Base-by-base conservation (phyloP, 2,113 vertebrate species). In the Dicentrarchus labrax region DNA sequence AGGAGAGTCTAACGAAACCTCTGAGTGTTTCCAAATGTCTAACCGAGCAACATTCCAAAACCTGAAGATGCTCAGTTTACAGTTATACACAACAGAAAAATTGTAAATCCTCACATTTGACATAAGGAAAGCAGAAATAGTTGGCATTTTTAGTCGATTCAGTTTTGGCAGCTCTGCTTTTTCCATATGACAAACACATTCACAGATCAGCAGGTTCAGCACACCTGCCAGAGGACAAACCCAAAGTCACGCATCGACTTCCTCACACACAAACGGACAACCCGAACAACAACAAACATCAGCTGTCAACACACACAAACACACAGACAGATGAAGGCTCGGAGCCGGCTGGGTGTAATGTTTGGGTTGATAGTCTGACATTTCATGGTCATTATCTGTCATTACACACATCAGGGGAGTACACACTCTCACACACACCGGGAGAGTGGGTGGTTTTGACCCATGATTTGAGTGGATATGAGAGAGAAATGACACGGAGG, bases 381-480 rank as follows among this genome's bases (percentile, higher is more conserved):
- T 93, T 94, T 92, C 82, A 88, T 43, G 74, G 88, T 80, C 85
- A 91, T 95, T 94, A 93, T 95, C 86, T 86, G 65, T 90, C 91
- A 94, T 95, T 92, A 94, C 87, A 73, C 72, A 43, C 88, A 83
- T 75, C 70, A 51, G 89, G 88, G 84, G 80, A 74, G 17, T 3
- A 64, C 68, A 71, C 79, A 76, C 69, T 69, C 50, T 21, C 38
- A 30, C 72, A 36, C 54, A 66, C 60, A 79, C 36, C 4, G 17
- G 39, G 64, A 67, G 6, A 57, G 86, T 82, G 65, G 66, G 64
- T 72, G 50, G 47, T 80, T 83, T 60, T 74, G 82, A 84, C 79
- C 68, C 60, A 69, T 82, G 60, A 84, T 92, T 85, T 84, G 60
- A 80, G 77, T 36, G 66, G 78, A 65, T 86, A 77, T 72, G 78